A percentile compares a stretch with the other conserved stretches of the same genome.
These are phyloP conservation scores for Plagodis pulveraria DNA, from an alignment of 2,888 invertebrate genomes.

Conservation along the genomic window DNA sequence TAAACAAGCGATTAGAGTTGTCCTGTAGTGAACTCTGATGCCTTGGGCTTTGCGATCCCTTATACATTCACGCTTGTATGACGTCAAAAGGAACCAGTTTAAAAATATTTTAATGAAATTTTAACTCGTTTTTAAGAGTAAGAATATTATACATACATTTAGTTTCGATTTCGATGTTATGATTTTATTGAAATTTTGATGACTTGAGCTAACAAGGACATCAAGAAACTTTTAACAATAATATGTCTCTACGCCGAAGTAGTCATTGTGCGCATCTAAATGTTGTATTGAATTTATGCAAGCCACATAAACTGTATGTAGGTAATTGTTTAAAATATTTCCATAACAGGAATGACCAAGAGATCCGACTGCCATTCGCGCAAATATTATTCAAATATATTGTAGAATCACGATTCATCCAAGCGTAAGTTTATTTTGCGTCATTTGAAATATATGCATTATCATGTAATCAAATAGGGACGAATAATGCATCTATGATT, in stretches of 20 bases:
- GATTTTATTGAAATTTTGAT: too few species aligned
- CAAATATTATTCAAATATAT: constrained; percentile 18
- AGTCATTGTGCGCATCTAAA: constrained; percentile 13
- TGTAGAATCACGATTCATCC: constrained; percentile 8
- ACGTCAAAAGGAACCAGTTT: too few species aligned
- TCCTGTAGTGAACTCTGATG: too few species aligned
- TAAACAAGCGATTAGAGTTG: too few species aligned
- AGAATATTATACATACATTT: too few species aligned
- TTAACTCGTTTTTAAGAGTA: too few species aligned
- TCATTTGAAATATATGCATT: constrained; percentile 4
- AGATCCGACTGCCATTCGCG: constrained; percentile 12
- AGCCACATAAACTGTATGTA: constrained; percentile 17
- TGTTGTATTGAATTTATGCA: constrained; percentile 24
- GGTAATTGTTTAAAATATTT: constrained; percentile 25
- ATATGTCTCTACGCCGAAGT: neutral
- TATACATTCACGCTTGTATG: too few species aligned
- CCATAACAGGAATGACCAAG: constrained; percentile 16
- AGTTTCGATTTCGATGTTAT: too few species aligned
- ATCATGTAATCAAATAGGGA: constrained; percentile 9
- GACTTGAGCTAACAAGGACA: neutral
- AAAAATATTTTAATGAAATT: too few species aligned
- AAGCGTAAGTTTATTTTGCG: constrained; percentile 11
- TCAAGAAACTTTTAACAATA: neutral
- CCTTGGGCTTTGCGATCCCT: too few species aligned
- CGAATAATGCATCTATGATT: constrained; percentile 6